A percentile compares a stretch with the other conserved stretches of the same genome.
Evolutionary conservation across 2,797 vertebrate species (phyloP).

Genomic region (Helarctos malayanus): DNA sequence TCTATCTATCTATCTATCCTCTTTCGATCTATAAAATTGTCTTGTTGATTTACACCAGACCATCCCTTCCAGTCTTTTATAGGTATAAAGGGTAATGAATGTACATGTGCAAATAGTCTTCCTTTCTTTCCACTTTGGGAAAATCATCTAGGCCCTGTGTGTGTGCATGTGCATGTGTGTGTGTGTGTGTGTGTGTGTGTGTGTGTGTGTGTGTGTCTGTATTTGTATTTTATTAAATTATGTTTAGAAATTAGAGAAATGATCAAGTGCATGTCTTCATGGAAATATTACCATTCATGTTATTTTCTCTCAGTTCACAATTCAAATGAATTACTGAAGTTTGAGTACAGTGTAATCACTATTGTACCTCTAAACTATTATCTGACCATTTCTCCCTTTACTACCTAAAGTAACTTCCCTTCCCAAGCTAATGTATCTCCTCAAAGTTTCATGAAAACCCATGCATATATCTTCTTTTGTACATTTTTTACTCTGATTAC

Average conservation of each 20-base stretch:
- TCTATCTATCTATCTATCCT: no score
- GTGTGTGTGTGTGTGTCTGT: not conserved
- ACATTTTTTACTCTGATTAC: not conserved
- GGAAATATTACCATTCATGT: not conserved
- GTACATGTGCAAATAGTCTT: not conserved
- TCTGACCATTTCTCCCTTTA: not conserved
- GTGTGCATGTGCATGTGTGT: not conserved
- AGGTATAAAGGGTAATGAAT: not conserved
- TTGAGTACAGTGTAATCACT: not conserved
- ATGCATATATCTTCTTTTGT: not conserved
- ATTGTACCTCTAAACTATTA: not conserved
- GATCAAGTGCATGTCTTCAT: not conserved
- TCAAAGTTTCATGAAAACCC: not conserved
- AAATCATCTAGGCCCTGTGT: not conserved
- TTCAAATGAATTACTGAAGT: not conserved
- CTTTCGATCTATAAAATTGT: not conserved
- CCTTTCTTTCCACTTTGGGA: not conserved
- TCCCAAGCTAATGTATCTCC: not conserved
- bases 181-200: not conserved
- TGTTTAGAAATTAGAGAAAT: conserved; percentile 17
- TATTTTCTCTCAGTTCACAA: conserved; percentile 6
- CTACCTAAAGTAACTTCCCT: not conserved
- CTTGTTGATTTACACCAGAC: not conserved
- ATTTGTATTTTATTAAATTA: not conserved
- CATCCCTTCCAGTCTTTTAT: not conserved